Conservation (phyloP, 1,140 invertebrate species). For the Drosophila trapezifrons region DNA sequence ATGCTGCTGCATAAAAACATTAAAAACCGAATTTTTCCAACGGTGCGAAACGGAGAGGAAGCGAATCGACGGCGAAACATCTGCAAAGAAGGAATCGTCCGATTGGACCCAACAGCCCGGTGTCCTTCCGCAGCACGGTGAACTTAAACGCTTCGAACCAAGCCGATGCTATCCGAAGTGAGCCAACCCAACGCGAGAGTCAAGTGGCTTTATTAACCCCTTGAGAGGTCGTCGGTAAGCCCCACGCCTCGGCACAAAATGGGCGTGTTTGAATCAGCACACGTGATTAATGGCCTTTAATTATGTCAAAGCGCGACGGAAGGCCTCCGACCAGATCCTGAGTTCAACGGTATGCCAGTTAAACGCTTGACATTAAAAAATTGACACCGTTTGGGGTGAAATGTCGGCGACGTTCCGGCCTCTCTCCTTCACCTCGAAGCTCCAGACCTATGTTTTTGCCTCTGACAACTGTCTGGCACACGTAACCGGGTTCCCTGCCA, state of each 20-base stretch:
- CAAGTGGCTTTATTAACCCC: slow-evolving; percentile 79
- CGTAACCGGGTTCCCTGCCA: slow-evolving; percentile 58
- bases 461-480: slow-evolving; percentile 78
- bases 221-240: slow-evolving; percentile 33
- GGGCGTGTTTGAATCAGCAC: slow-evolving; percentile 81
- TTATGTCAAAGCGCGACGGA: slow-evolving; percentile 75
- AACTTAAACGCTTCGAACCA: slow-evolving; percentile 53
- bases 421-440: slow-evolving; percentile 2
- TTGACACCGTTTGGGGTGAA: slow-evolving; percentile 83
- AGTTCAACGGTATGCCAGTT: slow-evolving; percentile 69
- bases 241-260: slow-evolving; percentile 15
- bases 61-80: slow-evolving; percentile 31
- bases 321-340: slow-evolving; percentile 28
- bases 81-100: slow-evolving; percentile 67
- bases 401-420: slow-evolving; percentile 67
- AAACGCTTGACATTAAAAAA: slow-evolving; percentile 83
- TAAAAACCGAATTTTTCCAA: slow-evolving; percentile 12
- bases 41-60: slow-evolving; percentile 12
- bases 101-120: slow-evolving; percentile 44
- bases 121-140: slow-evolving; percentile 45
- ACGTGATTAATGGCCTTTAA: slow-evolving; percentile 83
- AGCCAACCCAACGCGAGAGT: slow-evolving; percentile 12
- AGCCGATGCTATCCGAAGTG: slow-evolving; percentile 15
- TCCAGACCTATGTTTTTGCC: slow-evolving; percentile 38
- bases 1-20: slow-evolving; percentile 58